Evolutionary conservation across 2,888 invertebrate species (phyloP).

Genomic region (Perizoma flavofasciatum): DNA sequence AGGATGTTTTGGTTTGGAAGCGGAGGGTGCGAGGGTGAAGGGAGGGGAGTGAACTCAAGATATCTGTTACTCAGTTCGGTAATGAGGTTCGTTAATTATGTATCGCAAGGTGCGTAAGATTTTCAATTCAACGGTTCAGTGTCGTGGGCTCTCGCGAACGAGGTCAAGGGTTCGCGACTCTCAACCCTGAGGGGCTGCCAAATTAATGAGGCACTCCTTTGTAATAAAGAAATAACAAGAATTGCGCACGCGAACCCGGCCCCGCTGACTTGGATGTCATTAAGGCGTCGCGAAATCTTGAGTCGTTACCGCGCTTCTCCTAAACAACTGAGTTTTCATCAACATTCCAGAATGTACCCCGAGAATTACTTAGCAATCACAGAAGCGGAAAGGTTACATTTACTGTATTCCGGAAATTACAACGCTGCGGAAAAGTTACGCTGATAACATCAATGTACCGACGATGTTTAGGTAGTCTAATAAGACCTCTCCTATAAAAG

Average conservation of each 20-base stretch:
- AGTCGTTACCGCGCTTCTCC: constrained; percentile 76
- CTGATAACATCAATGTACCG: constrained; percentile 12
- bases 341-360: constrained; percentile 62
- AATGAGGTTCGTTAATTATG: constrained; percentile 83
- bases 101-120: constrained; percentile 79
- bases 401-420: constrained; percentile 33
- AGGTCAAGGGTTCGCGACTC: constrained; percentile 82
- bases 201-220: constrained; percentile 85
- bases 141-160: constrained; percentile 74
- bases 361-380: constrained; percentile 53
- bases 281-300: constrained; percentile 77
- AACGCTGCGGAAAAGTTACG: constrained; percentile 22
- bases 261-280: constrained; percentile 77
- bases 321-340: constrained; percentile 73
- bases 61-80: constrained; percentile 72
- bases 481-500: too few species aligned
- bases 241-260: constrained; percentile 81
- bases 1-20: constrained; percentile 32
- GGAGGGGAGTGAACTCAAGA: constrained; percentile 40
- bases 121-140: constrained; percentile 70
- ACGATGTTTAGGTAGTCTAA: neutral
- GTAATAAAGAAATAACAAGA: constrained; percentile 85
- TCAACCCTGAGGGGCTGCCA: constrained; percentile 82
- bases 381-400: constrained; percentile 41
- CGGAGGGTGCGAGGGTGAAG: constrained; percentile 28